A percentile compares a stretch with the other conserved stretches of the same genome.
These are phyloP conservation scores for Piprites chloris DNA, from an alignment of 2,113 vertebrate genomes.

Conservation along the genomic window DNA sequence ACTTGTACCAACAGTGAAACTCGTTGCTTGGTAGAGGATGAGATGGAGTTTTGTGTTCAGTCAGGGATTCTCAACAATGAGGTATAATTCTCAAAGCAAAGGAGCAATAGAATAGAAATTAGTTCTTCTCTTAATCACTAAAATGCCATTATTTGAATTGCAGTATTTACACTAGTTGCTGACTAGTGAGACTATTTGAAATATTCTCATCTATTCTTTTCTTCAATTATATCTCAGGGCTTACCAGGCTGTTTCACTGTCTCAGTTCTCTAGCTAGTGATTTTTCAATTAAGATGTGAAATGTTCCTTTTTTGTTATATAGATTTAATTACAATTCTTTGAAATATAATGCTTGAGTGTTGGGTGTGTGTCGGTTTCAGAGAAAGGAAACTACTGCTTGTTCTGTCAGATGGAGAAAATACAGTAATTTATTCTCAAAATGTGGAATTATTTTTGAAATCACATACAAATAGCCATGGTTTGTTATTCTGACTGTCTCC, in stretches of 20 bases:
- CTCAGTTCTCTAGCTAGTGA: slow-evolving; percentile 30
- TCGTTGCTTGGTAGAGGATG: neutral
- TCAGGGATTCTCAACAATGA: neutral
- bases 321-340: slow-evolving; percentile 62
- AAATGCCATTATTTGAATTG: neutral
- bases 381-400: slow-evolving; percentile 16
- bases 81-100: neutral
- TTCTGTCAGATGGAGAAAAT: neutral
- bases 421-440: neutral
- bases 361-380: slow-evolving; percentile 6
- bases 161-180: slow-evolving; percentile 1
- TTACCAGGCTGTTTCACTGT: neutral
- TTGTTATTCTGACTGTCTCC: neutral
- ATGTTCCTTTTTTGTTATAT: slow-evolving; percentile 42
- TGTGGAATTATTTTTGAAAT: neutral
- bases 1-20: neutral
- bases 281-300: slow-evolving; percentile 60
- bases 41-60: neutral
- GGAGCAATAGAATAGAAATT: neutral
- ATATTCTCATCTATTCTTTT: slow-evolving; percentile 26
- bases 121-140: slow-evolving; percentile 1
- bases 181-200: slow-evolving; percentile 31
- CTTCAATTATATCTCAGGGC: slow-evolving; percentile 17
- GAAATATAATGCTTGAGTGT: slow-evolving; percentile 16
- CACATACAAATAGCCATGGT: neutral